Evolutionary conservation across 1,140 invertebrate species (phyloP).

Genomic region (Mylabris phalerata): DNA sequence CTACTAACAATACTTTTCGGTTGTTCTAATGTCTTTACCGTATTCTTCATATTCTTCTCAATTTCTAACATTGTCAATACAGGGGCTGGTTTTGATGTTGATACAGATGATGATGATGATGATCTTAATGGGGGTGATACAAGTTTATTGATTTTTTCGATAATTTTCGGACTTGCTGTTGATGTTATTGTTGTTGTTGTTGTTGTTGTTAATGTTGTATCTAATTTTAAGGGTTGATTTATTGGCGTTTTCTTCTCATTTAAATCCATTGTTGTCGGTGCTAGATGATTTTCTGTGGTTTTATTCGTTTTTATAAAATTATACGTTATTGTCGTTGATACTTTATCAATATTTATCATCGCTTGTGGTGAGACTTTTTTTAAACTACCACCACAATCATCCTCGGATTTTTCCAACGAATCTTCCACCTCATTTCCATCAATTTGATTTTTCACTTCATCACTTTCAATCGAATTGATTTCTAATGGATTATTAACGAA

Average conservation of each 20-base stretch:
- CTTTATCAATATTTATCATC: conserved; percentile 56
- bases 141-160: neutral
- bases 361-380: neutral
- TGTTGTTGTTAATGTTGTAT: conserved; percentile 17
- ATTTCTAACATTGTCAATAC: conserved; percentile 52
- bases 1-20: conserved; percentile 46
- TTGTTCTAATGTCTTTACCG: conserved; percentile 54
- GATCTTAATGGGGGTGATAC: neutral
- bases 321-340: conserved; percentile 44
- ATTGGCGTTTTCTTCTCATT: too few species aligned
- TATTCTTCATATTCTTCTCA: conserved; percentile 66
- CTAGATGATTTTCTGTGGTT: conserved; percentile 15
- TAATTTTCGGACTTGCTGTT: neutral
- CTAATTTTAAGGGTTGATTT: neutral
- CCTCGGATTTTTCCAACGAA: too few species aligned
- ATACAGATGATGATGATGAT: neutral
- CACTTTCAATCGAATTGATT: neutral
- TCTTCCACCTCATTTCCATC: too few species aligned
- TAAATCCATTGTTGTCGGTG: too few species aligned
- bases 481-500: neutral
- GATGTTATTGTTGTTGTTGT: neutral
- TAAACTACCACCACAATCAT: neutral
- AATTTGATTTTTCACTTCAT: too few species aligned
- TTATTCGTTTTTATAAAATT: conserved; percentile 17
- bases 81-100: neutral